Evolutionary conservation across 2,888 invertebrate genomes (phyloP), one percentile per base, ranked within the genome.

Genomic region (Volucella inanis): DNA sequence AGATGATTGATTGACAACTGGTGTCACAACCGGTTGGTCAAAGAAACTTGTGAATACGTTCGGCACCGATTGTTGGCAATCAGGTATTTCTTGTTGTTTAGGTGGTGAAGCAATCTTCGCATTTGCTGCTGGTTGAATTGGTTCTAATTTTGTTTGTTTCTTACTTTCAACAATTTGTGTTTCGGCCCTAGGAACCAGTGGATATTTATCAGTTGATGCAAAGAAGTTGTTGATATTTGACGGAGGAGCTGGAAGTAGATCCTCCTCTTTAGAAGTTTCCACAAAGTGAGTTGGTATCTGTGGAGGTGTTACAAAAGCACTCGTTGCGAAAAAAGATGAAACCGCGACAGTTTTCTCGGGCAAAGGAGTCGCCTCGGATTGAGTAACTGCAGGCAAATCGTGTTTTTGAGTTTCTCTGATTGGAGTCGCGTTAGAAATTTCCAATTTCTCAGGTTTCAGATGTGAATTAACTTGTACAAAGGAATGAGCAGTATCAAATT

Each of bases 41-140:
- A 89, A 89, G 77, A 87, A 89, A 68, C 87, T 88, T 65, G 88
- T 87, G 85, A 89, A 87, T 54, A 87, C 87, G 87, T 68, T 87
- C 70, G 81, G 72, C 76, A 64, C 80, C 54, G 84, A 50, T 81
- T 81, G 64, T 45, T 81, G 81, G 22, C 67, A 31, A 67, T 68
- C 57, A 9, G 75, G 43, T 39, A 22, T 76, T 71, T 75, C 54
- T 22, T 79, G 47, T 3, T 75, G 65, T 8, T 79, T 70, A 31
- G 41, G 22, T 76, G 84, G 84, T 8, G 80, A 70, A 84, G 75
- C 79, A 84, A 84, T 84, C 54, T 84, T 84, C 79, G 31, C 65
- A 71, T 9, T 71, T 71, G 54, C 50, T 61, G 41, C 49, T 61
- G 65, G 75, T 47, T 49, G 43, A n/a, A 31, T 39, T 41, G 18